Conservation (phyloP, 2,888 invertebrate species). For the Plebejus melissa region DNA sequence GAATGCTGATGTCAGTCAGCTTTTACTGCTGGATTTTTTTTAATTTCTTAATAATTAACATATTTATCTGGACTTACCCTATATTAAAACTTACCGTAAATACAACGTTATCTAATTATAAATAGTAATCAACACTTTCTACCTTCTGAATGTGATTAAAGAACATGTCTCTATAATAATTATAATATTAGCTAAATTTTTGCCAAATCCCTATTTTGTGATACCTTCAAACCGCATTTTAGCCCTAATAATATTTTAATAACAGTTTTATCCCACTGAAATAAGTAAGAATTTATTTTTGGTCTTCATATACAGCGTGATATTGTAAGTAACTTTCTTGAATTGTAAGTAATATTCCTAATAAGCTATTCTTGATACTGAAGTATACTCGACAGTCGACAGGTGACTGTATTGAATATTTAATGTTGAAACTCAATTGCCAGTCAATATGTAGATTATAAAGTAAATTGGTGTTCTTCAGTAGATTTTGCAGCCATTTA, state of each 20-base stretch:
- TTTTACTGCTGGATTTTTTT: too few relatives aligned
- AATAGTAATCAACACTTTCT: not conserved
- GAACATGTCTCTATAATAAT: not conserved
- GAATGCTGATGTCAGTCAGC: too few relatives aligned
- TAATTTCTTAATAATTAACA: not conserved
- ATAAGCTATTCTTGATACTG: constrained; percentile 69
- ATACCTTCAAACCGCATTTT: not conserved
- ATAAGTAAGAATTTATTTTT: not conserved
- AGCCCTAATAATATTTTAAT: not conserved
- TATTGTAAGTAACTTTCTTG: not conserved
- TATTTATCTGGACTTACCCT: not conserved
- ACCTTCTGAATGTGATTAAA: not conserved
- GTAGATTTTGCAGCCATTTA: not conserved
- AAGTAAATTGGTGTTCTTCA: not conserved
- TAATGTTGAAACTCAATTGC: constrained; percentile 28
- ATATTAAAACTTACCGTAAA: not conserved
- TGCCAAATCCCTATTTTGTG: not conserved
- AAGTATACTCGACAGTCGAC: constrained; percentile 45
- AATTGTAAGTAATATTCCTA: constrained; percentile 15
- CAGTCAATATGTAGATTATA: constrained; percentile 18
- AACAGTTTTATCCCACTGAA: not conserved
- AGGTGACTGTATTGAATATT: constrained; percentile 33
- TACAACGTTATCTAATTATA: not conserved
- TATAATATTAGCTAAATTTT: not conserved
- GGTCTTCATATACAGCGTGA: constrained; percentile 18